Percentiles rank a stretch among this genome's conserved stretches.
phyloP scores from a whole-genome alignment of 2,113 vertebrate species.

The Pteronura brasiliensis region DNA sequence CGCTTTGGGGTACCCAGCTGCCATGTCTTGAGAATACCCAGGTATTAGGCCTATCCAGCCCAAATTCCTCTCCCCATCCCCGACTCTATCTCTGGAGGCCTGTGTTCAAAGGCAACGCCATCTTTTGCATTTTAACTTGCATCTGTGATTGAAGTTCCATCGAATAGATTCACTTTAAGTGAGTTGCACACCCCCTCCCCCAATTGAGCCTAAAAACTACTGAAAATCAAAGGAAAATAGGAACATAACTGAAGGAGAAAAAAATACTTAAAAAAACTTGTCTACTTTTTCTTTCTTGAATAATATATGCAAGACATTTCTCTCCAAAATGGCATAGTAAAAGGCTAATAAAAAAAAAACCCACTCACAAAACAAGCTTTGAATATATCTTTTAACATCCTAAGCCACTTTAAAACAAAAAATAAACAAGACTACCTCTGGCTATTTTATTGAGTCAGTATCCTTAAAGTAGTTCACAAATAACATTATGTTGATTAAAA shows the following conservation, averaged over 20 bases:
- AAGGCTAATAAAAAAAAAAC: background rate
- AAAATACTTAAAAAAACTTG: background rate
- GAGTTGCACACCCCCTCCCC: background rate
- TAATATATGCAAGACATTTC: constrained; percentile 52
- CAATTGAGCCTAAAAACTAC: background rate
- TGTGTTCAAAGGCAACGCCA: background rate
- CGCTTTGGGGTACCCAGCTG: background rate
- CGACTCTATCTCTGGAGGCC: background rate
- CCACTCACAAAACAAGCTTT: background rate
- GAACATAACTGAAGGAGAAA: background rate
- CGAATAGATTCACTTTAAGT: background rate
- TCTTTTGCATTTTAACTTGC: background rate
- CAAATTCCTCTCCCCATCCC: background rate
- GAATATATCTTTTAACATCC: background rate
- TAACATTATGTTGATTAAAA: background rate
- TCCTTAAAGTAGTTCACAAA: constrained; percentile 12
- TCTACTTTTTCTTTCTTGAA: constrained; percentile 42
- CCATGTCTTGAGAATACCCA: background rate
- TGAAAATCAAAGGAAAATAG: constrained; percentile 23
- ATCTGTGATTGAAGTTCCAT: background rate
- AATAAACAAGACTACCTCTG: background rate
- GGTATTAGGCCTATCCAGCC: background rate
- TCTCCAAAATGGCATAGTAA: constrained; percentile 36
- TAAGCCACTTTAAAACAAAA: constrained; percentile 35
- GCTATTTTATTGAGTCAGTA: background rate